A percentile compares a stretch with the other conserved stretches of the same genome.
These are phyloP conservation scores for Plutomurus gul DNA, from an alignment of 1,140 invertebrate species.

Conservation along the genomic window DNA sequence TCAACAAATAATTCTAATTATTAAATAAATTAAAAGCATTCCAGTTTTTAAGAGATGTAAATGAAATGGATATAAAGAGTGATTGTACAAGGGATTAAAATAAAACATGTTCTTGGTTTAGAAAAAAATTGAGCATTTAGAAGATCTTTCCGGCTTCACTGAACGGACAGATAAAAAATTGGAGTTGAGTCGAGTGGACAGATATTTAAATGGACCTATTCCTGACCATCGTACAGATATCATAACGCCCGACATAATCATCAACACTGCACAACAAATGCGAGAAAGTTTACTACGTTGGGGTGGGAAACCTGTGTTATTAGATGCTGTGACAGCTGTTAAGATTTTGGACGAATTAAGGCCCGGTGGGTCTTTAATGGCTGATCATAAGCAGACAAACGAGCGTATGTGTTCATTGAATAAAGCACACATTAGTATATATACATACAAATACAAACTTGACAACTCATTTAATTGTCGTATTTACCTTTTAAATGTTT, in stretches of 20 bases:
- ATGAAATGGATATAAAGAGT: too few species aligned
- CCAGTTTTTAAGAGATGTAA: too few species aligned
- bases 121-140: background rate
- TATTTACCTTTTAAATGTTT: slow-evolving; percentile 49
- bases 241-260: slow-evolving; percentile 30
- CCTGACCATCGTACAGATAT: slow-evolving; percentile 58
- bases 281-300: slow-evolving; percentile 39
- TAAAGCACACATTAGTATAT: background rate
- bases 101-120: background rate
- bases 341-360: slow-evolving; percentile 84
- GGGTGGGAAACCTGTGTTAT: slow-evolving; percentile 52
- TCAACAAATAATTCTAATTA: background rate
- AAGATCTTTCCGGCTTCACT: background rate
- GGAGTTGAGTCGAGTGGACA: slow-evolving; percentile 63
- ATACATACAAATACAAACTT: background rate
- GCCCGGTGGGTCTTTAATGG: slow-evolving; percentile 90
- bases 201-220: slow-evolving; percentile 83
- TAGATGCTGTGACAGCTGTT: slow-evolving; percentile 73
- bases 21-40: background rate
- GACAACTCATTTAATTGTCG: background rate
- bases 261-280: slow-evolving; percentile 14
- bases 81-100: background rate
- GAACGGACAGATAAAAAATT: slow-evolving; percentile 60
- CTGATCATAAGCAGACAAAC: slow-evolving; percentile 61
- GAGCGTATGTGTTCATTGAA: background rate